Evolutionary conservation across 2,888 invertebrate genomes (phyloP).

Genomic region (Tipula unca): DNA sequence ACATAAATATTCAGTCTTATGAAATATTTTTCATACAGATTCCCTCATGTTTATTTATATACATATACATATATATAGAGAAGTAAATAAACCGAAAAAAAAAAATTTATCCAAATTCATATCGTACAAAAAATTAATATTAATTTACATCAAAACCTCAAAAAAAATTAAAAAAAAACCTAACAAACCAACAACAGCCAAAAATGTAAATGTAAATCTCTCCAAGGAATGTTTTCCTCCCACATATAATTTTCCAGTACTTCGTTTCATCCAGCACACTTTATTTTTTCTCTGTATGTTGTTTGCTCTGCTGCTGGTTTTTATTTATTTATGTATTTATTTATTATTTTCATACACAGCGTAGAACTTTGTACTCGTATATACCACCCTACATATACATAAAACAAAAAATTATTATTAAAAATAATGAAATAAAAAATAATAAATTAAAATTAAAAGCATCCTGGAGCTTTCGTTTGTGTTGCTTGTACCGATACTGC

Average conservation of each 20-base stretch:
- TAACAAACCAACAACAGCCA: background rate
- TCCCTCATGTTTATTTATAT: background rate
- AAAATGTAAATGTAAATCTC: background rate
- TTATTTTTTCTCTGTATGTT: background rate
- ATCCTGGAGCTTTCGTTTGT: background rate
- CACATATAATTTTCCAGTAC: background rate
- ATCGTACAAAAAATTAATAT: background rate
- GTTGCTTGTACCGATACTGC: background rate
- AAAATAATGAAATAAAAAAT: slow-evolving; percentile 1
- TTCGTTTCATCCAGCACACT: background rate
- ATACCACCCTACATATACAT: background rate
- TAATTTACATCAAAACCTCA: background rate
- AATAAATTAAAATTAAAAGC: slow-evolving; percentile 14
- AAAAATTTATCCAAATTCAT: background rate
- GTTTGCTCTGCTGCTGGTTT: background rate
- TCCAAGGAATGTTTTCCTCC: background rate
- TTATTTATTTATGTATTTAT: background rate
- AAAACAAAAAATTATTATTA: background rate
- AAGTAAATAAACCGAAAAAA: background rate
- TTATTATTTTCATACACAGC: background rate
- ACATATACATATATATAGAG: too few relatives aligned
- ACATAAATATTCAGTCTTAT: background rate
- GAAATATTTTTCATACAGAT: background rate
- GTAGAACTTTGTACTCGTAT: background rate
- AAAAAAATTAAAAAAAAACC: background rate